Evolutionary conservation across 92 coral and sea anemone genomes (phyloP).

Genomic region (Palythoa heliodiscus): DNA sequence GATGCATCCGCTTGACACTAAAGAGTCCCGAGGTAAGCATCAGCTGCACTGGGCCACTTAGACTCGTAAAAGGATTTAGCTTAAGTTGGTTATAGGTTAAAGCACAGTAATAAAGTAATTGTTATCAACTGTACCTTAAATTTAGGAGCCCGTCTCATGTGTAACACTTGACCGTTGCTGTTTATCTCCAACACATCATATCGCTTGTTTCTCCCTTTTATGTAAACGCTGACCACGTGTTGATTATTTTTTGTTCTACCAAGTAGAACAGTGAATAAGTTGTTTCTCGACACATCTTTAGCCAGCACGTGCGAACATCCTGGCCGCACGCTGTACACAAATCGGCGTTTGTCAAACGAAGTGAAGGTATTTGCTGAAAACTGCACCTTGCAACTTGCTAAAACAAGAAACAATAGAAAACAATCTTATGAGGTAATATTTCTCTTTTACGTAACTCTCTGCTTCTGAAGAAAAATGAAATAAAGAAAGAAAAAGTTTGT

Average conservation of each 20-base stretch:
- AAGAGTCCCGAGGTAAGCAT: too few species aligned
- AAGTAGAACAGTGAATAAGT: slow-evolving; percentile 30
- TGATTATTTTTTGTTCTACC: neutral
- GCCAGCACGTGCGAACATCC: slow-evolving; percentile 66
- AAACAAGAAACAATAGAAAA: neutral
- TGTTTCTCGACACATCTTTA: slow-evolving; percentile 57
- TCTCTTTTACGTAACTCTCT: neutral
- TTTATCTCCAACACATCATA: neutral
- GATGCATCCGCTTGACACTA: too few species aligned
- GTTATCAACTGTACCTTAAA: neutral
- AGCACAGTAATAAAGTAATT: neutral
- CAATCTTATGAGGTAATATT: neutral
- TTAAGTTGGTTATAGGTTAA: neutral
- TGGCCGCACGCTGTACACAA: slow-evolving; percentile 43
- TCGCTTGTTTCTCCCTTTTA: neutral
- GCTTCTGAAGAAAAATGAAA: neutral
- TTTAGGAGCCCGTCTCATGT: neutral
- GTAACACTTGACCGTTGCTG: slow-evolving; percentile 1
- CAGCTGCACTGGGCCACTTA: too few species aligned
- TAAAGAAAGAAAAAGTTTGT: too few species aligned
- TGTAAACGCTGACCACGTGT: neutral
- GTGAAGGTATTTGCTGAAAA: slow-evolving; percentile 16
- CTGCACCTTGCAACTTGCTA: slow-evolving; percentile 34
- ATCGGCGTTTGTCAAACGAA: slow-evolving; percentile 47
- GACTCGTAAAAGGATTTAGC: neutral